Conservation (phyloP, 1,140 invertebrate species). For the Oreohelix idahoensis region DNA sequence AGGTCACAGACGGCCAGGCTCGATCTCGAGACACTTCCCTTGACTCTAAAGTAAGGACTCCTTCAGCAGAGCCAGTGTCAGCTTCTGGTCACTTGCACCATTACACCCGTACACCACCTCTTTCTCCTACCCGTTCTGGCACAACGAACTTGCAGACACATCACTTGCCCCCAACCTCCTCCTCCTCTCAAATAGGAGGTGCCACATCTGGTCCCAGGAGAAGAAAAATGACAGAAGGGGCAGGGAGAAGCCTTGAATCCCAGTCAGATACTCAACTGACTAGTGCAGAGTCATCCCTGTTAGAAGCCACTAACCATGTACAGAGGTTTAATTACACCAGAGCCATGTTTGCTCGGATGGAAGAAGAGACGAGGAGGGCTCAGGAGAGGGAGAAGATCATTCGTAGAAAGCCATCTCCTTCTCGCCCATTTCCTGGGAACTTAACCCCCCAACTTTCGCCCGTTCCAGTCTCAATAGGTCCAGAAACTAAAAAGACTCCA, state of each 20-base stretch:
- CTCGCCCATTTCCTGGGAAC: constrained; percentile 41
- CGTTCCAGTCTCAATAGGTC: constrained; percentile 40
- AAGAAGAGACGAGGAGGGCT: constrained; percentile 69
- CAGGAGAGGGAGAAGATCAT: constrained; percentile 66
- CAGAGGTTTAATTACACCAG: constrained; percentile 90
- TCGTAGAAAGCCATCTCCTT: constrained; percentile 73
- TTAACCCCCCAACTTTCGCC: constrained; percentile 52
- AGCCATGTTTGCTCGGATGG: constrained; percentile 92
- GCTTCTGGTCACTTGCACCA: background rate
- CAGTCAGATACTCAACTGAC: background rate
- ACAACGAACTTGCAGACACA: background rate
- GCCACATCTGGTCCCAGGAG: background rate
- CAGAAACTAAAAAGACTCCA: background rate
- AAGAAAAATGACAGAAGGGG: background rate
- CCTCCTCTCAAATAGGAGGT: background rate
- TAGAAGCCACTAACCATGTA: constrained; percentile 62
- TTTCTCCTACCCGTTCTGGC: constrained; percentile 9
- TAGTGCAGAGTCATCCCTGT: background rate
- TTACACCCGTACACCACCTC: background rate
- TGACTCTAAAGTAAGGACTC: background rate
- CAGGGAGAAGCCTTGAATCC: background rate
- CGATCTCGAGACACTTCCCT: background rate
- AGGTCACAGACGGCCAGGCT: background rate
- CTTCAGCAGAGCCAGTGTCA: background rate
- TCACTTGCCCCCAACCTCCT: background rate